Conservation (phyloP, 2,888 invertebrate genomes). For the Lordiphosa andalusiaca region DNA sequence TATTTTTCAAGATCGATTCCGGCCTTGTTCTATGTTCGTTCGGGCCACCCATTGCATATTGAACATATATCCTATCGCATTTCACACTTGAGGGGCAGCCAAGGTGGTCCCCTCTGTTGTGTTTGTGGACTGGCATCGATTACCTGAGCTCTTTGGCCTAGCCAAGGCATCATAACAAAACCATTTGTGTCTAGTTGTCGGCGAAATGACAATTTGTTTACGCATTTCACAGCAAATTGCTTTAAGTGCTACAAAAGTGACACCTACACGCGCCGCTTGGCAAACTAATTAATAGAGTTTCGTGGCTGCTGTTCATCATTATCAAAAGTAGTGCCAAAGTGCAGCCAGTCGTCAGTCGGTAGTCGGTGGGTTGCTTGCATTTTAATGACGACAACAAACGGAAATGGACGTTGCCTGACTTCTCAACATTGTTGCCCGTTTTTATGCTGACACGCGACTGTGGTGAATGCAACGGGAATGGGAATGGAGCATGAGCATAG, state of each 20-base stretch:
- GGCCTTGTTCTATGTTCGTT: conserved; percentile 39
- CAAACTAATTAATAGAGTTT: conserved; percentile 59
- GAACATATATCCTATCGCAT: conserved; percentile 35
- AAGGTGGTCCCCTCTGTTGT: conserved; percentile 3
- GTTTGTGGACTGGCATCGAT: conserved; percentile 33
- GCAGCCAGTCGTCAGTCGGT: conserved; percentile 32
- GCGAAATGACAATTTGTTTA: conserved; percentile 55
- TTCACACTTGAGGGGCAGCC: conserved; percentile 9
- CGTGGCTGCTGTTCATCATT: conserved; percentile 12
- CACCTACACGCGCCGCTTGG: conserved; percentile 38
- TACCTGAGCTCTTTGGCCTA: conserved; percentile 9
- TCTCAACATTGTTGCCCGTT: conserved; percentile 58
- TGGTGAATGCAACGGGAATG: conserved; percentile 17
- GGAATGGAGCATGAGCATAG: conserved; percentile 8
- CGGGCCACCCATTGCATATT: conserved; percentile 1
- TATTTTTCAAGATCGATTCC: conserved; percentile 21
- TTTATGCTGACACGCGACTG: conserved; percentile 67
- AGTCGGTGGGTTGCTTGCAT: conserved; percentile 47
- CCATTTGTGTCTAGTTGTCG: conserved; percentile 38
- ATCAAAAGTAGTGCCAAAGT: conserved; percentile 36
- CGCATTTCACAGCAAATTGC: conserved; percentile 53
- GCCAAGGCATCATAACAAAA: not conserved
- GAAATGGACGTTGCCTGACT: conserved; percentile 69
- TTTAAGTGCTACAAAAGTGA: conserved; percentile 64
- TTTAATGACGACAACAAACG: conserved; percentile 70